Conservation (phyloP, 2,888 invertebrate genomes). For the Cenopis cana region DNA sequence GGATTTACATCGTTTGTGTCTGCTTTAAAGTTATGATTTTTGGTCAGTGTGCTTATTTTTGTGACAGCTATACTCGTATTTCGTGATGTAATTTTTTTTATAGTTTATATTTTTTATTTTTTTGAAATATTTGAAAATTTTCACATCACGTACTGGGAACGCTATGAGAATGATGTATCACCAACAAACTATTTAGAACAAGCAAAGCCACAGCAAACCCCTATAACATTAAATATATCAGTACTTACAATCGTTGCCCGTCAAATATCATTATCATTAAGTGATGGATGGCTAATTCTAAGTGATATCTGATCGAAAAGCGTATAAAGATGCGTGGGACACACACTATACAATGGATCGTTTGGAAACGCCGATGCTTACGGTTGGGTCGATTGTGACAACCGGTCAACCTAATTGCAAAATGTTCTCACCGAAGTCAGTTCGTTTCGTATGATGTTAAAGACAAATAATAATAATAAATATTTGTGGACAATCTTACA, state of each 20-base stretch:
- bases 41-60: too few species aligned
- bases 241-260: slow-evolving; percentile 68
- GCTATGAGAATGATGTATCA: too few species aligned
- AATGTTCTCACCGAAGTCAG: not conserved
- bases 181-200: not conserved
- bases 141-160: too few species aligned
- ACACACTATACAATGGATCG: slow-evolving; percentile 76
- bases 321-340: slow-evolving; percentile 81
- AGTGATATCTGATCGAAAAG: slow-evolving; percentile 72
- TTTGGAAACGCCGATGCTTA: slow-evolving; percentile 51
- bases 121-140: too few species aligned
- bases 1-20: too few species aligned
- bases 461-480: too few species aligned
- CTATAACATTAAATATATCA: slow-evolving; percentile 70
- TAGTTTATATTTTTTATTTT: too few species aligned
- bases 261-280: slow-evolving; percentile 80
- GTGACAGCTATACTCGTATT: too few species aligned
- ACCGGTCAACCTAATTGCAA: not conserved
- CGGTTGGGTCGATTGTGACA: not conserved
- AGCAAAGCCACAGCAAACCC: slow-evolving; percentile 22
- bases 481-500: too few species aligned
- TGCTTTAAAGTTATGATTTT: too few species aligned
- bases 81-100: too few species aligned
- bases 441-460: not conserved
- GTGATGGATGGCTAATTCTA: slow-evolving; percentile 81